Evolutionary conservation across 2,888 invertebrate genomes (phyloP).

Genomic region (Parnassius apollo): DNA sequence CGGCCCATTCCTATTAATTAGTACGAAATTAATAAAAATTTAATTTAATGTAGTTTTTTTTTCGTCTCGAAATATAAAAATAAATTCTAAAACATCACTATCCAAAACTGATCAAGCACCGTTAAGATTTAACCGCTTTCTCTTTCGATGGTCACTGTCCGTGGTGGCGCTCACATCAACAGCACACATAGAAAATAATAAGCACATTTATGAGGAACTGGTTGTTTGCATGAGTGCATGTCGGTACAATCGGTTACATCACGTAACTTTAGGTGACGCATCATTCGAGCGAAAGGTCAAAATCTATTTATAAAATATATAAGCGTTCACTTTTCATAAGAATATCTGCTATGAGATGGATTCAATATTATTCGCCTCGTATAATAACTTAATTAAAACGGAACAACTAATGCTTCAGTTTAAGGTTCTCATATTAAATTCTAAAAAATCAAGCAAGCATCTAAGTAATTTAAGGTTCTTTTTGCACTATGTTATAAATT

Average conservation of each 20-base stretch:
- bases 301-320: slow-evolving; percentile 63
- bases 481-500: too few species aligned
- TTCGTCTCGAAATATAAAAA: slow-evolving; percentile 6
- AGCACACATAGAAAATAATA: slow-evolving; percentile 43
- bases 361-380: slow-evolving; percentile 53
- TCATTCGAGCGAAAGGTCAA: slow-evolving; percentile 71
- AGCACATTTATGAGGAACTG: slow-evolving; percentile 30
- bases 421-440: too few species aligned
- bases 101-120: slow-evolving; percentile 49
- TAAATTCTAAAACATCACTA: slow-evolving; percentile 40
- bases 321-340: slow-evolving; percentile 68
- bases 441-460: too few species aligned
- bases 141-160: slow-evolving; percentile 65
- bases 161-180: slow-evolving; percentile 41
- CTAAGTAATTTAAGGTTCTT: too few species aligned
- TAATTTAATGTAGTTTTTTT: too few species aligned
- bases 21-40: too few species aligned
- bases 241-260: slow-evolving; percentile 53
- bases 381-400: not conserved
- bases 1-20: too few species aligned
- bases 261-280: slow-evolving; percentile 70
- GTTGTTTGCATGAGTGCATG: slow-evolving; percentile 33
- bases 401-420: too few species aligned
- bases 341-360: slow-evolving; percentile 48
- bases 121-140: slow-evolving; percentile 70